Base-by-base conservation (phyloP, 2,888 invertebrate species). In the Nomada lathburiana region DNA sequence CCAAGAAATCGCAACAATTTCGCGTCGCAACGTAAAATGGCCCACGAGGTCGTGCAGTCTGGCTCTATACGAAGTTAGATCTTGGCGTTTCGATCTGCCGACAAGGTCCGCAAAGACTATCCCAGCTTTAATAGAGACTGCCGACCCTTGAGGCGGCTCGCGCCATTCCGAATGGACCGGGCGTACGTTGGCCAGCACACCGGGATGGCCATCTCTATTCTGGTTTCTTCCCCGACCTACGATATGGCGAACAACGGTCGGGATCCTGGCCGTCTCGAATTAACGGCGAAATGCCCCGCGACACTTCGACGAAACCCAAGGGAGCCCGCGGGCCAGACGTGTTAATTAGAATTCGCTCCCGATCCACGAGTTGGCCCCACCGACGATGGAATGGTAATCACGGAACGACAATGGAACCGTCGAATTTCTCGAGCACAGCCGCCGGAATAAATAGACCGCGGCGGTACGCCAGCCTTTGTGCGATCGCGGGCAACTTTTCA, bases 91-190 rank as follows among this genome's bases (percentile, higher is more conserved):
- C 79, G 85, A 84, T 88, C 81, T 68, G 86, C 82, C 78, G 84
- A 88, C 87, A 79, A 85, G 86, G 83, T 74, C 75, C 69, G 42
- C 55, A 59, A 44, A 80, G 77, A 73, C 78, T 70, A 79, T 69
- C 81, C 63, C 36, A 44, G 75, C 74, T 77, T 80, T 89, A 90
- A 89, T 90, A 83, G 90, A 89, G 84, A 68, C 78, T 64, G 72
- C 80, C 80, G 57, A 84, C 88, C 89, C 89, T 83, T 67, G 79
- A 86, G 90, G 89, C 87, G 82, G 83, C 72, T 89, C 79, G 77
- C 76, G 68, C 83, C 80, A 88, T 88, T 86, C 67, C 72, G 70
- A 59, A 64, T 55, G 63, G 82, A 77, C 82, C 73, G 68, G 75
- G 71, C 62, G 73, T 60, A 65, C 73, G 76, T 86, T 87, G 57